phyloP scores from a whole-genome alignment of 2,113 vertebrate genomes.

The Dasypus novemcinctus region DNA sequence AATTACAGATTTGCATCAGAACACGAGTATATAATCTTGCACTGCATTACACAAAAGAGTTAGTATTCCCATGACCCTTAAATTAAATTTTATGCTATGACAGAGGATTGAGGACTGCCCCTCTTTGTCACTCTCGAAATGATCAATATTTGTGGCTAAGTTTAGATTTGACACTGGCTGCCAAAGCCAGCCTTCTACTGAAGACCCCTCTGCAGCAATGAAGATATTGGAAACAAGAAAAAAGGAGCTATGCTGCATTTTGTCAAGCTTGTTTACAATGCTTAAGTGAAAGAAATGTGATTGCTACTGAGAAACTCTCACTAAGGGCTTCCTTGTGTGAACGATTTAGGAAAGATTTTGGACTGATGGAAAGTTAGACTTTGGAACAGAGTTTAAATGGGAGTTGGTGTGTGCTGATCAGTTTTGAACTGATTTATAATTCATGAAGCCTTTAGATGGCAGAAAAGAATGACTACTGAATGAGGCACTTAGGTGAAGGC shows the following conservation, averaged over 20 bases:
- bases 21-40: background rate
- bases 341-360: no score
- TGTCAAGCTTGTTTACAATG: background rate
- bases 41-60: background rate
- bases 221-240: conserved; percentile 43
- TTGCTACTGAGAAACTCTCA: background rate
- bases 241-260: background rate
- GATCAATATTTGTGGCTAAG: background rate
- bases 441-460: background rate
- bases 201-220: background rate
- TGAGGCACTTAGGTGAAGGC: background rate
- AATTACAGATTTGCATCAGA: background rate
- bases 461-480: conserved; percentile 26
- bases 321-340: background rate
- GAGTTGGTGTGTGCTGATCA: conserved; percentile 38
- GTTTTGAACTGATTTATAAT: conserved; percentile 59
- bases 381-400: conserved; percentile 36
- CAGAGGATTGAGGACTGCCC: background rate
- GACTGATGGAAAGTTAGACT: background rate
- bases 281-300: conserved; percentile 27
- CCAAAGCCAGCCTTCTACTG: background rate
- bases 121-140: background rate
- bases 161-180: background rate
- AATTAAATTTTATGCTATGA: background rate
- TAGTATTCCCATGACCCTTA: background rate